These are phyloP conservation scores for Intellagama lesueurii DNA, from an alignment of 2,797 vertebrate species.

Conservation along the genomic window DNA sequence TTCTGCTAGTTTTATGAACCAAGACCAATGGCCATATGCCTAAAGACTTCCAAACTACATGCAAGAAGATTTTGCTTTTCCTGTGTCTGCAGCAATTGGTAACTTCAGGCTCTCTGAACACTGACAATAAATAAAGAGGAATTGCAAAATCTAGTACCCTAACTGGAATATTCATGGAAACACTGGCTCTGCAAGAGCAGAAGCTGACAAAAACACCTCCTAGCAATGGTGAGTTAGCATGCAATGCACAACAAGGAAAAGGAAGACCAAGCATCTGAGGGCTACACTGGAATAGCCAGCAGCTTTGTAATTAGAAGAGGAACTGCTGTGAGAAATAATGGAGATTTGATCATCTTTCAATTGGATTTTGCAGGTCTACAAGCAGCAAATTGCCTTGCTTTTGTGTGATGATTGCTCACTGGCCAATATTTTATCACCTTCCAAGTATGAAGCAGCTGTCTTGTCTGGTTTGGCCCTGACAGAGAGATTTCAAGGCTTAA, in stretches of 20 bases:
- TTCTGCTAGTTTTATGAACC: slow-evolving; percentile 14
- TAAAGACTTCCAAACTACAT: slow-evolving; percentile 18
- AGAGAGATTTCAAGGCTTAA: neutral
- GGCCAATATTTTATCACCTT: no score
- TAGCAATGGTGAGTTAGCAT: neutral
- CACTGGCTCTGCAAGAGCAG: rapidly evolving
- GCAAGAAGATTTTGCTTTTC: slow-evolving; percentile 28
- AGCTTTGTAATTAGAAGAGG: no score
- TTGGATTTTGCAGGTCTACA: no score
- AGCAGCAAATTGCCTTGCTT: no score
- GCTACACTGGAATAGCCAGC: no score
- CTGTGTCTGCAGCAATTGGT: neutral
- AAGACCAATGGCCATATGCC: neutral
- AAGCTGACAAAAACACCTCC: neutral
- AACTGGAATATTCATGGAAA: neutral
- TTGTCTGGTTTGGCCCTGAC: no score
- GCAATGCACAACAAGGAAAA: neutral
- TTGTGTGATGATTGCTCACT: no score
- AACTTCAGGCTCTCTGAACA: slow-evolving; percentile 19
- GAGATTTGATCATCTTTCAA: no score
- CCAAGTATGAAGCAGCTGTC: no score
- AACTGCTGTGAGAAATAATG: no score
- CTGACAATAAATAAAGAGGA: rapidly evolving
- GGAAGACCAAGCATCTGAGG: neutral
- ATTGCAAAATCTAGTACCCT: slow-evolving; percentile 38